These are phyloP conservation scores for Poeciliopsis turrubarensis DNA, from an alignment of 2,113 vertebrate genomes.

Conservation along the genomic window DNA sequence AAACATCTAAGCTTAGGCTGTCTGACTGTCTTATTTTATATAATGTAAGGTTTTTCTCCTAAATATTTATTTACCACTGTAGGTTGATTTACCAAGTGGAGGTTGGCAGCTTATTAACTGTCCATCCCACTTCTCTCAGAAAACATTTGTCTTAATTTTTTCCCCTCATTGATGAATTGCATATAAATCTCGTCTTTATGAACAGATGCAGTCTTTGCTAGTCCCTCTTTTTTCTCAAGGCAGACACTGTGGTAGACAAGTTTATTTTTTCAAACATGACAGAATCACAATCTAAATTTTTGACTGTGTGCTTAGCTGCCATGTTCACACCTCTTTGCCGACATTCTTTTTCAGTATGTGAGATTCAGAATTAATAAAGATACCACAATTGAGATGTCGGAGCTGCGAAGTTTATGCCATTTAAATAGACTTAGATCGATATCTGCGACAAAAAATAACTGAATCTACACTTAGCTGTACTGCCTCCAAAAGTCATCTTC, in stretches of 20 bases:
- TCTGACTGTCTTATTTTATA: background rate
- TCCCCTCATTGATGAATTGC: background rate
- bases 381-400: background rate
- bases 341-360: background rate
- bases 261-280: too few relatives aligned
- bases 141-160: too few relatives aligned
- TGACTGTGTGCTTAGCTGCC: too few relatives aligned
- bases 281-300: too few relatives aligned
- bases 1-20: background rate
- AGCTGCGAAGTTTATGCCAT: background rate
- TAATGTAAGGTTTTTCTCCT: background rate
- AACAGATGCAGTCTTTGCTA: background rate
- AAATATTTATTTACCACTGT: background rate
- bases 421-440: too few relatives aligned
- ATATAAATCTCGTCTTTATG: background rate
- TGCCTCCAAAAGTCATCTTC: slow-evolving; percentile 84
- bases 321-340: too few relatives aligned
- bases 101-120: too few relatives aligned
- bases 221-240: too few relatives aligned
- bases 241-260: too few relatives aligned
- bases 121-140: too few relatives aligned
- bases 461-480: slow-evolving; percentile 34
- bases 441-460: too few relatives aligned
- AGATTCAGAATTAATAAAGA: background rate
- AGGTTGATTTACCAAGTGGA: background rate